Conservation (phyloP, 2,113 vertebrate species). For the Fulica atra region DNA sequence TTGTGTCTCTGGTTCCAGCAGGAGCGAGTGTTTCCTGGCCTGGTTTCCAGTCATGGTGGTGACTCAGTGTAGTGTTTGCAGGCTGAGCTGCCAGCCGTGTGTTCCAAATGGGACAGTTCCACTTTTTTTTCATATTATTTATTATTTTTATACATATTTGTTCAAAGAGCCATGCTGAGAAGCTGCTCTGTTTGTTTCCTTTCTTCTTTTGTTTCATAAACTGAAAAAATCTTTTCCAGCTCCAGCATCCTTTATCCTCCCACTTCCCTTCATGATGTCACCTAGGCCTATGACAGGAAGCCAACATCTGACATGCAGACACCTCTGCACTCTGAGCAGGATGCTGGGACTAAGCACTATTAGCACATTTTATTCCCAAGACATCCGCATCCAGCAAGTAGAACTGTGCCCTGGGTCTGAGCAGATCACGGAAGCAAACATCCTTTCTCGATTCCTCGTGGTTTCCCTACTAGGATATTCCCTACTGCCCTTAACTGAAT, state of each 20-base stretch:
- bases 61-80: constrained; percentile 49
- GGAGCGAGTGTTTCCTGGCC: constrained; percentile 40
- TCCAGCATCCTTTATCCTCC: constrained; percentile 65
- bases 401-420: background rate
- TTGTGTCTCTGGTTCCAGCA: constrained; percentile 19
- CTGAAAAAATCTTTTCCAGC: constrained; percentile 54
- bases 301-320: constrained; percentile 45
- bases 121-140: background rate
- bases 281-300: constrained; percentile 58
- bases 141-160: constrained; percentile 47
- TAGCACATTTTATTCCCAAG: constrained; percentile 53
- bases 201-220: constrained; percentile 68
- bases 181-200: constrained; percentile 60
- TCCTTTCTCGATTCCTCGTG: background rate
- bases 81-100: constrained; percentile 21
- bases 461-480: background rate
- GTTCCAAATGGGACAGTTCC: constrained; percentile 53
- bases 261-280: constrained; percentile 68
- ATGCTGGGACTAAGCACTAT: constrained; percentile 23
- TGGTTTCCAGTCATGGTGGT: constrained; percentile 13
- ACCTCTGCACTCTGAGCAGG: constrained; percentile 64
- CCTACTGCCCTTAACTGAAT: background rate
- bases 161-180: constrained; percentile 57
- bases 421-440: background rate
- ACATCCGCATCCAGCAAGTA: background rate